Conservation (phyloP, 2,888 invertebrate genomes). For the Drosophila robusta region DNA sequence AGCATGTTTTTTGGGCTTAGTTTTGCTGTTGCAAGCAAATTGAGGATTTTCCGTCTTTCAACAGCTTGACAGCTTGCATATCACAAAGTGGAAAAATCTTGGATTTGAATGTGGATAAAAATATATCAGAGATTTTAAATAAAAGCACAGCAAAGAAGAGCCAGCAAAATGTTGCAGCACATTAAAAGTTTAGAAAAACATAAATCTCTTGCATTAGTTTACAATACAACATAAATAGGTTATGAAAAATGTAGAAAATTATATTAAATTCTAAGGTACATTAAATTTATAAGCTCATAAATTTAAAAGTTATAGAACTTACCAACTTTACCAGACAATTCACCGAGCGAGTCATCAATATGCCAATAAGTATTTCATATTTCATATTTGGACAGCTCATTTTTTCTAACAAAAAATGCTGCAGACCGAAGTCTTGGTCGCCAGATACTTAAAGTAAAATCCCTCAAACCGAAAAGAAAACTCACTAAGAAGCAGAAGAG, state of each 20-base stretch:
- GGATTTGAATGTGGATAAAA: slow-evolving; percentile 8
- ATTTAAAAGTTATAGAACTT: neutral
- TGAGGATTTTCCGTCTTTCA: slow-evolving; percentile 20
- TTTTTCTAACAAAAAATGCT: neutral
- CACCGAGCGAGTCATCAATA: neutral
- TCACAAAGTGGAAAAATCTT: slow-evolving; percentile 11
- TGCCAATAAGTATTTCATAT: slow-evolving; percentile 3
- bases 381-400: neutral
- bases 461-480: neutral
- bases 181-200: neutral
- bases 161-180: neutral
- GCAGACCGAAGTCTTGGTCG: neutral
- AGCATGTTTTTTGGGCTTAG: slow-evolving; percentile 30
- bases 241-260: neutral
- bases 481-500: neutral
- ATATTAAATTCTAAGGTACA: neutral
- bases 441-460: neutral
- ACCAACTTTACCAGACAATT: slow-evolving; percentile 3
- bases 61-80: slow-evolving; percentile 8
- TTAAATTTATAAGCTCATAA: neutral
- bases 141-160: neutral
- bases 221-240: neutral
- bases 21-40: slow-evolving; percentile 28
- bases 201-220: neutral
- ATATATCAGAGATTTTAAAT: slow-evolving; percentile 1